Evolutionary conservation across 2,888 invertebrate species (phyloP), one percentile per base, ranked within the genome.

Genomic region (Apamea monoglypha): DNA sequence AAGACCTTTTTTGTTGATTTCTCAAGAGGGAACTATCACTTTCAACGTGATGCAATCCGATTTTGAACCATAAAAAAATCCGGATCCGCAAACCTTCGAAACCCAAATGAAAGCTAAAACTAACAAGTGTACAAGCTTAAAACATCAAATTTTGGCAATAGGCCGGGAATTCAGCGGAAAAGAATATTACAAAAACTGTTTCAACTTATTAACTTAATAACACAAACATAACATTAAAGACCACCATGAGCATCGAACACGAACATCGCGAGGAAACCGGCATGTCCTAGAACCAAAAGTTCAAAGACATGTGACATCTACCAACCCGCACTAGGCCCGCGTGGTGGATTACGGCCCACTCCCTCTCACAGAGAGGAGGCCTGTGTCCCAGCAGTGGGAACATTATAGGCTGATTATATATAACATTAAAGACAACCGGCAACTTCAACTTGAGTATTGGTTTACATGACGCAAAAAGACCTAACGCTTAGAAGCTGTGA

Each of bases 1-100:
- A 29, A 36, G 18, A 56, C 16, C 63, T 21, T 21, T 63, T 81
- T 47, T n/a, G 47, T 63, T 69, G 68, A 81, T 81, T 81, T 81
- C 76, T 76, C 82, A 63, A 56, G 76, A 81, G 76, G 16, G 16
- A 69, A 40, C 29, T 47, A 75, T 61, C 29, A 68, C 25, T 56
- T 18, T 44, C 16, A 50, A 76, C 76, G 53, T 81, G 82, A 18
- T 76, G 63, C 56, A 63, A 76, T 82, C 68, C n/a, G 29, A 69
- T 81, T 69, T 63, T 40, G 16, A 61, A 47, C 14, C 67, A 47
- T 40, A 16, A 69, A 74, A 56, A 75, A 53, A 0, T 67, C 18
- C 5, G 12, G 1, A 59, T 67, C 10, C 40, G 25, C 36, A 2
- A 68, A 5, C 69, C 7, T 29, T 61, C 14, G 8, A 16, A 74